phyloP scores from a whole-genome alignment of 2,888 invertebrate species.

The Andrena praecox region DNA sequence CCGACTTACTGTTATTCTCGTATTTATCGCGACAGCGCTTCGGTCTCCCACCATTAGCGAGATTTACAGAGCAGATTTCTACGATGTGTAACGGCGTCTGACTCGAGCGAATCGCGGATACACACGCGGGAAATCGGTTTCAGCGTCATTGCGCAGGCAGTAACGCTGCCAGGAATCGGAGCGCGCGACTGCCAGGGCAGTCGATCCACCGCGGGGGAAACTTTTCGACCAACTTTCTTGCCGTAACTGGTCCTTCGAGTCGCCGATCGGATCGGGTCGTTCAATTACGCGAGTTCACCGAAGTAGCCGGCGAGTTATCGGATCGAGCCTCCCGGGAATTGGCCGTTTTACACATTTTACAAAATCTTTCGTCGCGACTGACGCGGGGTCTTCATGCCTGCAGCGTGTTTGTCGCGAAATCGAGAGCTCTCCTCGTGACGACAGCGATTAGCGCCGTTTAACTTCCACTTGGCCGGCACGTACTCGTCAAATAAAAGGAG shows the following conservation, averaged over 20 bases:
- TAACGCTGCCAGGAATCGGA: slow-evolving; percentile 26
- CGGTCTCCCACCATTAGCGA: slow-evolving; percentile 46
- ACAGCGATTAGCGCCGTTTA: slow-evolving; percentile 12
- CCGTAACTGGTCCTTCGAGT: slow-evolving; percentile 26
- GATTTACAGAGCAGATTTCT: slow-evolving; percentile 53
- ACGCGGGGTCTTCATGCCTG: slow-evolving; percentile 5
- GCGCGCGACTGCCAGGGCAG: neutral
- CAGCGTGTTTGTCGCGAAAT: neutral
- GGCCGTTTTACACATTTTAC: neutral
- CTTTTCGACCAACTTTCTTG: slow-evolving; percentile 24
- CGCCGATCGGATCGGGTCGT: slow-evolving; percentile 26
- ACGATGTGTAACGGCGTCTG: slow-evolving; percentile 40
- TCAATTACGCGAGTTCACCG: slow-evolving; percentile 33
- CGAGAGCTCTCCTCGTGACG: neutral
- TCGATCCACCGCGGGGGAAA: slow-evolving; percentile 13
- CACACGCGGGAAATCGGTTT: slow-evolving; percentile 46
- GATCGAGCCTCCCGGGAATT: slow-evolving; percentile 16
- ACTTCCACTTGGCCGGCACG: neutral
- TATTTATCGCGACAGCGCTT: slow-evolving; percentile 30
- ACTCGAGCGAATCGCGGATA: slow-evolving; percentile 41
- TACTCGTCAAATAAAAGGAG: neutral
- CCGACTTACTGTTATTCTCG: slow-evolving; percentile 63
- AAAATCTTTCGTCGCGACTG: slow-evolving; percentile 18
- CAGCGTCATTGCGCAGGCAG: slow-evolving; percentile 24
- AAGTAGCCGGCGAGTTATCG: slow-evolving; percentile 44